These are phyloP conservation scores for Hirundo rustica DNA, from an alignment of 2,797 vertebrate genomes.

Conservation along the genomic window DNA sequence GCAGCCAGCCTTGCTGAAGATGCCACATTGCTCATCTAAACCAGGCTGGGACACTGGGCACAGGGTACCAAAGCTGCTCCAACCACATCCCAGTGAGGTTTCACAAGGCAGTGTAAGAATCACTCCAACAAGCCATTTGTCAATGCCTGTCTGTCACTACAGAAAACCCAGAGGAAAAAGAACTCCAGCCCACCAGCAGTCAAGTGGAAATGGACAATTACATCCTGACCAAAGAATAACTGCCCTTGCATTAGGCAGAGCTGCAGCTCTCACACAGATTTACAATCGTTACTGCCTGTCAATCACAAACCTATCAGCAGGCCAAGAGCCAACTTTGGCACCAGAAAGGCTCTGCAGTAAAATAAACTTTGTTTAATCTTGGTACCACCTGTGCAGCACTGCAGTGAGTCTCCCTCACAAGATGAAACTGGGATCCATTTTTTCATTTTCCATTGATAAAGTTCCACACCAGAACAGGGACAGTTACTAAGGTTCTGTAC, in stretches of 20 bases:
- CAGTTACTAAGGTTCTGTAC: neutral
- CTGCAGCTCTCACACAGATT: neutral
- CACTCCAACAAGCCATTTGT: neutral
- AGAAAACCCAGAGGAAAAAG: neutral
- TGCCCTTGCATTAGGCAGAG: neutral
- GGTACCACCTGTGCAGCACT: neutral
- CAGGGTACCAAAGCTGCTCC: neutral
- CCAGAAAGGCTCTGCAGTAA: neutral
- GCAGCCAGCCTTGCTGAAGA: neutral
- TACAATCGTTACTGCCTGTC: neutral
- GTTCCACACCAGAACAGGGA: neutral
- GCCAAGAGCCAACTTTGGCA: neutral
- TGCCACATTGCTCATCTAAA: neutral
- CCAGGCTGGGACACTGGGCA: neutral
- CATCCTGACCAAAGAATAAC: neutral
- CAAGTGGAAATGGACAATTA: neutral
- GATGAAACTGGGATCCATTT: neutral
- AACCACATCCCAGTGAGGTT: neutral
- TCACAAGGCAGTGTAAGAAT: neutral
- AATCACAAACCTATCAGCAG: neutral
- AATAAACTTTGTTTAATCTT: neutral
- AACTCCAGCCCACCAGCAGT: neutral
- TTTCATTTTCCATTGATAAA: neutral
- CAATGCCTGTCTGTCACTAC: neutral
- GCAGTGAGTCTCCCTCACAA: neutral